Evolutionary conservation across 1,140 invertebrate species (phyloP).

Genomic region (Campoletis sonorensis): DNA sequence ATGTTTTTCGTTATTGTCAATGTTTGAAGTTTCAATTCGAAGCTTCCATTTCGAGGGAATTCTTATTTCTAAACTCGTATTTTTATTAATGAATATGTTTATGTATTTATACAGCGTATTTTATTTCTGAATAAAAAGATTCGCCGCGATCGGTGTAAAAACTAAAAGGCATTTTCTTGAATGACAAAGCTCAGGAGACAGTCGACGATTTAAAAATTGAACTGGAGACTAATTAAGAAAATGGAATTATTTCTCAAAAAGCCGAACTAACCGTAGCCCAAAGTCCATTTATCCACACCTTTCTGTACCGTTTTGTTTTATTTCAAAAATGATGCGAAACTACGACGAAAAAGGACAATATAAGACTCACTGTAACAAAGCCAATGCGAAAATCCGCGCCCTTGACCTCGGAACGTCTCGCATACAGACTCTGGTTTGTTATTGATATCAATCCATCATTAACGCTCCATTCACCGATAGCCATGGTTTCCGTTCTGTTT

Average conservation of each 20-base stretch:
- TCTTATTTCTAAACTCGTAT: no score
- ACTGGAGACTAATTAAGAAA: no score
- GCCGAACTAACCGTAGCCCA: no score
- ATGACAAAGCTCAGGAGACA: no score
- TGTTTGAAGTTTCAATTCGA: background rate
- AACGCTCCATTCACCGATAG: constrained; percentile 55
- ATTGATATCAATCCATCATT: constrained; percentile 22
- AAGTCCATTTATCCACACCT: no score
- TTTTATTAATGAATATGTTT: background rate
- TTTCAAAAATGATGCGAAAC: background rate
- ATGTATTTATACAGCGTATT: no score
- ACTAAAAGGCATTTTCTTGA: no score
- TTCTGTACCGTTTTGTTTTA: background rate
- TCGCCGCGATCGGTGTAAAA: no score
- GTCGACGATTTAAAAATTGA: no score
- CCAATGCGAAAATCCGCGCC: constrained; percentile 53
- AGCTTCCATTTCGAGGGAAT: no score
- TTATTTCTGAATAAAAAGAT: no score
- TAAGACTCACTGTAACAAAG: constrained; percentile 53
- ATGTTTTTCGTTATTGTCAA: background rate
- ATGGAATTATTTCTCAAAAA: no score
- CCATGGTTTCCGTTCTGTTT: constrained; percentile 42
- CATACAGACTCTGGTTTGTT: constrained; percentile 44
- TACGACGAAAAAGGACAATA: background rate
- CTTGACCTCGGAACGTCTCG: constrained; percentile 52